These are phyloP conservation scores for Cyclina sinensis DNA, from an alignment of 1,140 invertebrate species.

Conservation along the genomic window DNA sequence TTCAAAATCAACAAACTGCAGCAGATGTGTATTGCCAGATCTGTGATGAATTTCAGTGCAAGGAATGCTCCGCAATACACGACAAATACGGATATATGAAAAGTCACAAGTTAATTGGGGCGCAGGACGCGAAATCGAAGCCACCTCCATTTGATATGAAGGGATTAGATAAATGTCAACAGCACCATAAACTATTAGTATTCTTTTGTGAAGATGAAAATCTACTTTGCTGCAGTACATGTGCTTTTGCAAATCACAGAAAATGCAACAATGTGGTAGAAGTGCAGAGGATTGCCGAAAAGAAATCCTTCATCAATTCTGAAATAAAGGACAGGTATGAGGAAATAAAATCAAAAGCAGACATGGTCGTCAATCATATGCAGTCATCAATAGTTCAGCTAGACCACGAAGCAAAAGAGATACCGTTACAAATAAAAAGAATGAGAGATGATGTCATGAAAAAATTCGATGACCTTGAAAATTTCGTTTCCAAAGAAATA, in stretches of 20 bases:
- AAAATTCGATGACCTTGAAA: background rate
- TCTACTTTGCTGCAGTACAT: background rate
- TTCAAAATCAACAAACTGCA: background rate
- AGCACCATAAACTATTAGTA: background rate
- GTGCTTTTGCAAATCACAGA: background rate
- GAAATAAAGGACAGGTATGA: background rate
- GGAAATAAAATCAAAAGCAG: background rate
- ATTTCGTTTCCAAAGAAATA: background rate
- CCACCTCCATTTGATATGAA: background rate
- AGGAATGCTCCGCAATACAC: background rate
- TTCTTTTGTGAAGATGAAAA: conserved; percentile 5
- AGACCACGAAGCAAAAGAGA: background rate
- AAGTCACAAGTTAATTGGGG: background rate
- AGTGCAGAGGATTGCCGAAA: background rate
- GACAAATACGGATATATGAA: background rate
- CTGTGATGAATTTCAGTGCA: background rate
- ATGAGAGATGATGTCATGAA: background rate
- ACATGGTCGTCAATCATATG: background rate
- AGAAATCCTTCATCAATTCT: too few species aligned
- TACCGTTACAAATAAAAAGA: background rate
- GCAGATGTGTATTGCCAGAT: background rate
- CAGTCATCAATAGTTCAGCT: background rate
- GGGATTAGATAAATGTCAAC: background rate
- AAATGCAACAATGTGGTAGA: background rate
- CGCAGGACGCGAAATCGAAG: background rate